Evolutionary conservation across 2,888 invertebrate genomes (phyloP).

Genomic region (Latrodectus elegans): DNA sequence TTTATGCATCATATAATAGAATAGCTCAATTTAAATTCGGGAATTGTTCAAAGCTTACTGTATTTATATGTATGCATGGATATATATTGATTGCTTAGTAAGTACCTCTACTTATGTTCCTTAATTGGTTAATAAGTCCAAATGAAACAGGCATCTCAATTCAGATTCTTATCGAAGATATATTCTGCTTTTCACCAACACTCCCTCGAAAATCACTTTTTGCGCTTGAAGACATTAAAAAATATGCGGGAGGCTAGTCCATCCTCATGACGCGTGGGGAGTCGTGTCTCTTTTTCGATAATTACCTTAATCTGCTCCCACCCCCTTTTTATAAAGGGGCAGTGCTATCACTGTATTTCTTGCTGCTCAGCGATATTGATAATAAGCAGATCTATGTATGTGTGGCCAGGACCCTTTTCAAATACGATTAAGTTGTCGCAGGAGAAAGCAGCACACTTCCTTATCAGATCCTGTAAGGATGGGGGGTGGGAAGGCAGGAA

Average conservation of each 20-base stretch:
- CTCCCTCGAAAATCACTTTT: too few species aligned
- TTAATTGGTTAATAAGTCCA: too few species aligned
- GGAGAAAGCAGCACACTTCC: background rate
- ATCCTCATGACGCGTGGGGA: conserved; percentile 26
- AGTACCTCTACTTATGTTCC: too few species aligned
- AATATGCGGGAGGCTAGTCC: background rate
- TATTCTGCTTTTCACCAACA: too few species aligned
- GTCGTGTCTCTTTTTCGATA: conserved; percentile 46
- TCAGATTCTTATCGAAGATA: too few species aligned
- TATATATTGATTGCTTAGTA: too few species aligned
- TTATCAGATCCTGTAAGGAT: conserved; percentile 22
- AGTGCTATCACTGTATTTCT: conserved; percentile 54
- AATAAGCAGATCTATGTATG: conserved; percentile 48
- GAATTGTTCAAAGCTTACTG: too few species aligned
- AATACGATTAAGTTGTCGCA: conserved; percentile 59
- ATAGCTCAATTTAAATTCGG: too few species aligned
- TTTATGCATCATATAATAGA: too few species aligned
- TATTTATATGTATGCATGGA: too few species aligned
- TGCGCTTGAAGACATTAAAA: too few species aligned
- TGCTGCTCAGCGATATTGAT: conserved; percentile 36
- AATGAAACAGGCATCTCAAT: too few species aligned
- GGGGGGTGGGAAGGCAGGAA: background rate
- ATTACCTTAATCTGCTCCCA: conserved; percentile 54
- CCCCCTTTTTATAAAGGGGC: conserved; percentile 16
- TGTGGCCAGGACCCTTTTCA: conserved; percentile 12